A percentile compares a stretch with the other conserved stretches of the same genome.
Evolutionary conservation across 2,113 vertebrate genomes (phyloP).

Genomic region (Baryphthengus martii): DNA sequence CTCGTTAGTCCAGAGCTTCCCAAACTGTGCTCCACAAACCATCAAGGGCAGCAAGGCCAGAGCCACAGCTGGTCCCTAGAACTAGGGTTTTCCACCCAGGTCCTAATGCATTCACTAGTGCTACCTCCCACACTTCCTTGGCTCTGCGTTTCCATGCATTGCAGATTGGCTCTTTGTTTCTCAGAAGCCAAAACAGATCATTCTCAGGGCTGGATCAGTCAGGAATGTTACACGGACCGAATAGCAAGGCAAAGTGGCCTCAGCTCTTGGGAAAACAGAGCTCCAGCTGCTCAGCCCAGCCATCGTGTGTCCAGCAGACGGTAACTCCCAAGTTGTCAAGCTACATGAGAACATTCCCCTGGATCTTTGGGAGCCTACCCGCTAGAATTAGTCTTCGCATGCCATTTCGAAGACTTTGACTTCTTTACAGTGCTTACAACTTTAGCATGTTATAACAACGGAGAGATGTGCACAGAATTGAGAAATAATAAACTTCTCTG

Average conservation of each 20-base stretch:
- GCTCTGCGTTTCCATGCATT: not conserved
- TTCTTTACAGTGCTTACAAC: not conserved
- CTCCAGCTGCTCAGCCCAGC: not conserved
- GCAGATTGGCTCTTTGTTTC: not conserved
- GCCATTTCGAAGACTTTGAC: not conserved
- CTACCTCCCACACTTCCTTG: not conserved
- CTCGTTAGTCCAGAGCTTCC: not conserved
- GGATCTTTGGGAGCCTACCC: rapidly evolving
- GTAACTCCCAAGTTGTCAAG: not conserved
- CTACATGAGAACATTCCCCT: not conserved
- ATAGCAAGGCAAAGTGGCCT: not conserved
- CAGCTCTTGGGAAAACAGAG: not conserved
- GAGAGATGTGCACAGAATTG: not conserved
- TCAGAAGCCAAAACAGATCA: not conserved
- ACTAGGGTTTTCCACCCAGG: not conserved
- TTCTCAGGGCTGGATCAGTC: not conserved
- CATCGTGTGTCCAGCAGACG: not conserved
- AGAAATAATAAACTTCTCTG: not conserved
- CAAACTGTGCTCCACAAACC: not conserved
- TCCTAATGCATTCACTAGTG: not conserved
- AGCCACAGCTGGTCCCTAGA: not conserved
- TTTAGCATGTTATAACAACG: not conserved
- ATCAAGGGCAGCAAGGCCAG: not conserved
- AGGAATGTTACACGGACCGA: not conserved
- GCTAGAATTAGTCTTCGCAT: not conserved